Evolutionary conservation across 2,888 invertebrate species (phyloP).

Genomic region (Torymus tubicola): DNA sequence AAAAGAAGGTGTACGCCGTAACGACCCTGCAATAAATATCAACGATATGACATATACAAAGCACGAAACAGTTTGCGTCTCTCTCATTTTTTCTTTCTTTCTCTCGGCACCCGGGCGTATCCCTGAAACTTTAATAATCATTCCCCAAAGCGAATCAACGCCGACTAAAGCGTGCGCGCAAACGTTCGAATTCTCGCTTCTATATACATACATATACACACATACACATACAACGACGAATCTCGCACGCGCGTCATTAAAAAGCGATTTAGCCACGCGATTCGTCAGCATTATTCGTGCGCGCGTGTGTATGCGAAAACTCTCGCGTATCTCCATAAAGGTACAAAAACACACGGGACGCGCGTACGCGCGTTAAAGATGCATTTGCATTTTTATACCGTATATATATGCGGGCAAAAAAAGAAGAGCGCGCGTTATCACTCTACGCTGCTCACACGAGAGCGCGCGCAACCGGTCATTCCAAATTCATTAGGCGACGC

Average conservation of each 20-base stretch:
- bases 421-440: slow-evolving; percentile 39
- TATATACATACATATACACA: background rate
- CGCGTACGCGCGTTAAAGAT: slow-evolving; percentile 39
- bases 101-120: background rate
- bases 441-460: slow-evolving; percentile 13
- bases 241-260: slow-evolving; percentile 44
- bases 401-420: slow-evolving; percentile 32
- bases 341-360: slow-evolving; percentile 46
- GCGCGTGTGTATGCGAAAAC: slow-evolving; percentile 4
- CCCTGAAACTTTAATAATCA: slow-evolving; percentile 30
- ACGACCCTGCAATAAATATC: slow-evolving; percentile 14
- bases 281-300: slow-evolving; percentile 19
- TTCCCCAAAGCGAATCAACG: slow-evolving; percentile 35
- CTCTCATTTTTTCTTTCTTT: background rate
- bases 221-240: background rate
- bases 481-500: slow-evolving; percentile 71
- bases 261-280: slow-evolving; percentile 50
- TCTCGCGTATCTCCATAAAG: slow-evolving; percentile 10
- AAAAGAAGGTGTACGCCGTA: background rate
- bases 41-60: slow-evolving; percentile 25
- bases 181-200: slow-evolving; percentile 23
- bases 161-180: slow-evolving; percentile 19
- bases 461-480: slow-evolving; percentile 63
- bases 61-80: background rate
- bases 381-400: slow-evolving; percentile 66